Evolutionary conservation across 2,888 invertebrate genomes (phyloP).

Genomic region (Pristionchus entomophagus): DNA sequence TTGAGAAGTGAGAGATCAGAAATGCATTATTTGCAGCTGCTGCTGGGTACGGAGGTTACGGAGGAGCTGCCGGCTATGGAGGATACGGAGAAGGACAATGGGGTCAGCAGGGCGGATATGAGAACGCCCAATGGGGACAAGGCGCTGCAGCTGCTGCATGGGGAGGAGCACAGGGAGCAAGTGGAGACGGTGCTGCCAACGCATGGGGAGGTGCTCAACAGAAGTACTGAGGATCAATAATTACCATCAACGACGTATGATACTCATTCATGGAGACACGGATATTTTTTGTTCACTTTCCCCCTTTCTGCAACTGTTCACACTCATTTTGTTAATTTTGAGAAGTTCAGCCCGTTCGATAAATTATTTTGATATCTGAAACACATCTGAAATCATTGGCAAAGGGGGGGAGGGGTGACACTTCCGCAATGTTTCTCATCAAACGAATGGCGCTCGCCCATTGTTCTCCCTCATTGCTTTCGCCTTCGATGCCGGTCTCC

Average conservation of each 20-base stretch:
- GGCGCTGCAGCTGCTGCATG: slow-evolving; percentile 49
- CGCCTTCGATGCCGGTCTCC: no score
- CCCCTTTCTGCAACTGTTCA: no score
- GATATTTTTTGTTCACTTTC: slow-evolving; percentile 2
- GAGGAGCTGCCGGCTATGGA: neutral
- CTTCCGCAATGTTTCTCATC: no score
- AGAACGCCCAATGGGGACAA: slow-evolving; percentile 49
- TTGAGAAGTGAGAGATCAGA: no score
- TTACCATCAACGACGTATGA: neutral
- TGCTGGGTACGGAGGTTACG: slow-evolving; percentile 48
- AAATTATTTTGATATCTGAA: no score
- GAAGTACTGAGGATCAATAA: neutral
- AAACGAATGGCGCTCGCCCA: no score
- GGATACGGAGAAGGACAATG: neutral
- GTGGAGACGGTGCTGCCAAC: neutral
- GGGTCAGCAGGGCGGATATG: neutral
- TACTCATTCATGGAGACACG: slow-evolving; percentile 23
- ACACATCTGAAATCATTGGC: no score
- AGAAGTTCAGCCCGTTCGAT: no score
- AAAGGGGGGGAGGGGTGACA: no score
- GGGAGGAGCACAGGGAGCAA: slow-evolving; percentile 51
- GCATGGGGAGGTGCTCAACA: neutral
- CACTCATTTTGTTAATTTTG: no score
- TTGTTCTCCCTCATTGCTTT: no score
- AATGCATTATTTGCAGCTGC: neutral